Evolutionary conservation across 2,888 invertebrate genomes (phyloP), one percentile per base, ranked within the genome.

Genomic region (Patella pellucida): DNA sequence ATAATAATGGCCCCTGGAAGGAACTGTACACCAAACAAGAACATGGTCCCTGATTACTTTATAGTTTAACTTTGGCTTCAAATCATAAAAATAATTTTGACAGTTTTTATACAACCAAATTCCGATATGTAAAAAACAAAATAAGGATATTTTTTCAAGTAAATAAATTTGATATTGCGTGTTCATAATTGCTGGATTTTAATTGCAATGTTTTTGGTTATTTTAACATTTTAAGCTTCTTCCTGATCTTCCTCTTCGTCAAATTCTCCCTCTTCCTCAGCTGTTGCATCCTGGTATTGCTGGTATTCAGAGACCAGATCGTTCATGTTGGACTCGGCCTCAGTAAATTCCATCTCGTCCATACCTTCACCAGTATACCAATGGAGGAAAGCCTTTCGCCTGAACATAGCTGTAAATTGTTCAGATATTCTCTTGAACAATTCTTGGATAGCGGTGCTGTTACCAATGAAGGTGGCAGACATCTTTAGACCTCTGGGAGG

Each of bases 301-400:
- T 62, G 62, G 23, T 62, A 62, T 62, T 62, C 62, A 11, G 62
- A 62, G 19, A 62, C 62, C 3, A 62, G 62, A 62, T 62, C 62
- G 23, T 62, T 62, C 62, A 62, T 62, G 62, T 62, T 62, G 19
- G 62, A 62, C 23, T 62, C 62, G 14, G 62, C 62, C 23, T 62
- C 62, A 9, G 62, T 62, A 62, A 62, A 62, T 62, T 62, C 62
- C 62, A 62, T 62, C 62, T 62, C 62, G 23, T 62, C 62, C 62
- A 62, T 62, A 62, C 62, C 62, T 62, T 62, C 62, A 19, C 62
- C 62, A 62, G 62, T 62, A 23, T 62, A 62, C 62, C 62, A 62
- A 62, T 62, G 62, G 62, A 62, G 62, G 62, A 62, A 62, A 62
- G 62, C 62, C 62, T 62, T 62, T 62, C 62, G 9, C 19, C 62